Base-by-base conservation (phyloP, 2,113 vertebrate species). In the Microtus montanus region DNA sequence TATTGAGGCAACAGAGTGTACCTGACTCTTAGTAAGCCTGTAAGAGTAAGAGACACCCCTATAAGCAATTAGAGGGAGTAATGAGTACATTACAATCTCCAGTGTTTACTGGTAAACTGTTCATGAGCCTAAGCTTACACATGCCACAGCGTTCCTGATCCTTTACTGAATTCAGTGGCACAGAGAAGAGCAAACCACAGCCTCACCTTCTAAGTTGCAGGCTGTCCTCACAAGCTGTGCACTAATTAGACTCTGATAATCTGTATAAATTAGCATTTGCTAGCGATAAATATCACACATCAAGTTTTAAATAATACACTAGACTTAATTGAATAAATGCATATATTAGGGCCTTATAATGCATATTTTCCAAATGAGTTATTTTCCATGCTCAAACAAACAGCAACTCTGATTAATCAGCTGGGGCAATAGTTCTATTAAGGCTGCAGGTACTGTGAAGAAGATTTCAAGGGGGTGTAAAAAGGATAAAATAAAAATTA, bases 261-360 rank as follows among this genome's bases (percentile, higher is more conserved):
- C 93, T 97, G 90, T 96, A 92, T 97, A 97, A 97, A 97, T 97
- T 97, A 96, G 82, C 95, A 97, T 96, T 96, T 97, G 61, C 90
- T 96, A 54, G 78, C 88, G 82, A 97, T 97, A 97, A 98, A 97
- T 97, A 96, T 92, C 94, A 90, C 79, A 94, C 54, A 86, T 90
- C 13, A 19, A 97, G 78, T 92, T 90, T 97, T 96, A 97, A 97
- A 97, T 97, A 97, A 98, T 98, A 91, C 94, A 97, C 97, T 97
- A 95, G 85, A 90, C 38, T 93, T 97, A 98, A 98, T 90, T 97
- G 97, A 97, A 97, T 97, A 94, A 96, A 97, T 96, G 90, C 96
- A 97, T 98, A 97, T 97, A 96, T 96, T 97, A 97, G 64, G 63
- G 26, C 3, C 85, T 94, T 95, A 90, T 96, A 96, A 94, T 96